A percentile compares a stretch with the other conserved stretches of the same genome.
Conservation (phyloP, 2,797 vertebrate genomes). For the Danio jaintianensis region DNA sequence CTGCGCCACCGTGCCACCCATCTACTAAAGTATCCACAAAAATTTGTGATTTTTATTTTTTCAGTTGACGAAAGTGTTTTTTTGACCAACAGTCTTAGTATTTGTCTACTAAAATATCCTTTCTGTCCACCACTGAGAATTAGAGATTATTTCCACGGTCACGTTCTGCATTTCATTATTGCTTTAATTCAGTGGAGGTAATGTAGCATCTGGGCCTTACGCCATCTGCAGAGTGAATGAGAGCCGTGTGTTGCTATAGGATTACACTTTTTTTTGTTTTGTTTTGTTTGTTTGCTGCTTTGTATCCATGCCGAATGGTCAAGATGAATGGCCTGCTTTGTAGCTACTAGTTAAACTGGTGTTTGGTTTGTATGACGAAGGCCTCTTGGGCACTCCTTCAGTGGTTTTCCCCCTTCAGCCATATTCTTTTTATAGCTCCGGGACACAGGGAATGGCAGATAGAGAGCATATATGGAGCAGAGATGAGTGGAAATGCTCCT, state of each 20-base stretch:
- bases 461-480: not conserved
- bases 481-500: not conserved
- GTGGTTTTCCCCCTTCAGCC: conserved; percentile 47
- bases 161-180: not conserved
- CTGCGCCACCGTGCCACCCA: too few relatives aligned
- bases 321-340: conserved; percentile 56
- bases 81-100: too few relatives aligned
- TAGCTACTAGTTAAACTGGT: conserved; percentile 60
- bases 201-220: not conserved
- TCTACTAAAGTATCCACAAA: too few relatives aligned
- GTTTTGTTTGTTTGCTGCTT: conserved; percentile 30
- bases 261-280: conserved; percentile 43
- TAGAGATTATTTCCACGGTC: conserved; percentile 11
- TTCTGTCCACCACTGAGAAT: not conserved
- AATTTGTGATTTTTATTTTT: too few relatives aligned
- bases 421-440: not conserved
- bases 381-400: conserved; percentile 9
- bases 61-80: too few relatives aligned
- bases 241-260: conserved; percentile 61
- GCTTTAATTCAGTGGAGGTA: not conserved
- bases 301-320: conserved; percentile 44
- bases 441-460: conserved; percentile 1
- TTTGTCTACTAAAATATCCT: too few relatives aligned
- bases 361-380: conserved; percentile 56
- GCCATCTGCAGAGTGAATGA: conserved; percentile 20